phyloP scores from a whole-genome alignment of 1,140 invertebrate genomes.

The Leguminivora glycinivorella region DNA sequence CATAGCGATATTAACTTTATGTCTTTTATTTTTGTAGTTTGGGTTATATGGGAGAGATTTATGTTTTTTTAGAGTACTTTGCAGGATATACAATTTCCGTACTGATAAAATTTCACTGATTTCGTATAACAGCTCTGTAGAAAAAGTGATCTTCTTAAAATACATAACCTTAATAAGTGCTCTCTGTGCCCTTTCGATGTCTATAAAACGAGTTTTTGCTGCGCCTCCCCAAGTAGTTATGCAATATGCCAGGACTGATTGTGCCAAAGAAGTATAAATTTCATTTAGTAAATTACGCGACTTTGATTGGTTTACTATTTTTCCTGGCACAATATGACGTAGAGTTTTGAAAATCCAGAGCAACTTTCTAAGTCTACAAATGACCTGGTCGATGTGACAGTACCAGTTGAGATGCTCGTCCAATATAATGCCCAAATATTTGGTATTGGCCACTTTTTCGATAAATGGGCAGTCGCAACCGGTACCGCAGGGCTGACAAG shows the following conservation, averaged over 20 bases:
- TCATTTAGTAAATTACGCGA: background rate
- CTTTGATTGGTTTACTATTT: background rate
- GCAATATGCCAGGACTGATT: constrained; percentile 2
- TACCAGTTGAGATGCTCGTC: constrained; percentile 25
- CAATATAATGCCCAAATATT: constrained; percentile 29
- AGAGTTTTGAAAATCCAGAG: constrained; percentile 19
- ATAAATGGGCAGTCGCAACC: constrained; percentile 14
- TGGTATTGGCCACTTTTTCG: constrained; percentile 12
- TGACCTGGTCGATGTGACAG: constrained; percentile 25
- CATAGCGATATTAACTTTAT: too few relatives aligned
- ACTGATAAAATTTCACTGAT: background rate
- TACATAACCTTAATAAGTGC: constrained; percentile 9
- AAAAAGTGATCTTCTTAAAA: constrained; percentile 8
- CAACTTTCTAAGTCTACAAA: background rate
- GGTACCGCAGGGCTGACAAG: background rate
- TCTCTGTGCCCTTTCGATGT: constrained; percentile 13
- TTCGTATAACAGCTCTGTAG: background rate
- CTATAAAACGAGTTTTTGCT: constrained; percentile 10
- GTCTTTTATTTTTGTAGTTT: background rate
- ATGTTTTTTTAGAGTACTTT: background rate
- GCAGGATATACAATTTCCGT: constrained; percentile 13
- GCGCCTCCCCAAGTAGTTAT: constrained; percentile 16
- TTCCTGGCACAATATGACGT: constrained; percentile 6
- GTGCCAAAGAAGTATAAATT: constrained; percentile 7
- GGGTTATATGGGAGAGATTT: background rate